Percentiles rank a stretch among this genome's conserved stretches.
Conservation (phyloP, 2,888 invertebrate species). For the Heliconius aoede region DNA sequence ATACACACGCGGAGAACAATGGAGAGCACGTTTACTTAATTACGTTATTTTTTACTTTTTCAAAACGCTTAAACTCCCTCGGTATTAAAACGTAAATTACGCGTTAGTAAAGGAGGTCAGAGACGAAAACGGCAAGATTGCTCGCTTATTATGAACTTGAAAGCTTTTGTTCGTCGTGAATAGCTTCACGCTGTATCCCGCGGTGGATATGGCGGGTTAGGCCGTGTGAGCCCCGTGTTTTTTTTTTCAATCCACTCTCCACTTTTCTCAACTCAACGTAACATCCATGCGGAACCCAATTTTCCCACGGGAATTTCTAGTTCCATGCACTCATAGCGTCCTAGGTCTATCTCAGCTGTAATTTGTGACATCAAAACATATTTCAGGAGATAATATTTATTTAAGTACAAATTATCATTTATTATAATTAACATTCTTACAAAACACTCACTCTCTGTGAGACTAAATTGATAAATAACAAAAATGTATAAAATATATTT, state of each 20-base stretch:
- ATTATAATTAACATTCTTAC: not conserved
- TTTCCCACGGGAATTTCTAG: conserved; percentile 7
- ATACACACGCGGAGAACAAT: conserved; percentile 48
- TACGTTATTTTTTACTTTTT: conserved; percentile 73
- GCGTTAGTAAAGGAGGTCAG: conserved; percentile 69
- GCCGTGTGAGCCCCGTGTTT: too few species aligned
- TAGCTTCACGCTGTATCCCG: not conserved
- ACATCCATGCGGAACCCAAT: not conserved
- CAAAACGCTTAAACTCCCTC: conserved; percentile 52
- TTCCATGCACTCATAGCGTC: not conserved
- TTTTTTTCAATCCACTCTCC: too few species aligned
- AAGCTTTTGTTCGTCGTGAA: conserved; percentile 60
- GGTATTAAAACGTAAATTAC: conserved; percentile 71
- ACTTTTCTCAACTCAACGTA: not conserved
- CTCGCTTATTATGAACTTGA: conserved; percentile 69
- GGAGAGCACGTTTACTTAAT: conserved; percentile 63
- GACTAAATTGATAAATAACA: not conserved
- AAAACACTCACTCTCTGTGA: not conserved
- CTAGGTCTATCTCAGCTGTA: not conserved
- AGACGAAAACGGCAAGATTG: conserved; percentile 71
- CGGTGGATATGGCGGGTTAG: too few species aligned
- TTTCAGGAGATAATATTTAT: not conserved
- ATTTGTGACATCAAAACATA: not conserved
- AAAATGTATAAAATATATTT: not conserved
- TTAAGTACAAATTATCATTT: not conserved